Conservation (phyloP, 2,797 vertebrate species). For the Alauda arvensis region DNA sequence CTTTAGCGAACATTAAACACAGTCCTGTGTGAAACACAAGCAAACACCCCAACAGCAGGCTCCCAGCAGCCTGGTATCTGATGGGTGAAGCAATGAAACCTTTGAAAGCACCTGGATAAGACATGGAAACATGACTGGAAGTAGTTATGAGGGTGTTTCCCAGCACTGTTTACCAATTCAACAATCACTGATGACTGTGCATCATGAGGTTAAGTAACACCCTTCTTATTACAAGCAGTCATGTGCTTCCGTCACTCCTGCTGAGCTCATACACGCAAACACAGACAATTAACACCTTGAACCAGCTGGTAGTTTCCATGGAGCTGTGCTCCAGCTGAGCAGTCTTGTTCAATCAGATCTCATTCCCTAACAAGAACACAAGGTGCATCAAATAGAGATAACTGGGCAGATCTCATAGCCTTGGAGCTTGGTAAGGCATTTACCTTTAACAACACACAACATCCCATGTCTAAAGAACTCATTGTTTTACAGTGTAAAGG, state of each 20-base stretch:
- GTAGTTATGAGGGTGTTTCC: neutral
- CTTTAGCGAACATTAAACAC: fast-evolving
- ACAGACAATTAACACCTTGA: neutral
- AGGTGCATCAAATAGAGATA: neutral
- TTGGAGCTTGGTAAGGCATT: neutral
- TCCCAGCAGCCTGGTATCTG: neutral
- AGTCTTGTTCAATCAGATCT: slow-evolving; percentile 1
- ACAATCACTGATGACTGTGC: neutral
- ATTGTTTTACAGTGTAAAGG: neutral
- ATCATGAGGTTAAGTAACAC: neutral
- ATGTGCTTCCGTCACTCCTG: neutral
- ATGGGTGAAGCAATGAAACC: neutral
- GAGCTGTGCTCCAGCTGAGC: neutral
- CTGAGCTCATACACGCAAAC: fast-evolving
- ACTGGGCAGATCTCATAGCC: neutral
- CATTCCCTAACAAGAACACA: neutral
- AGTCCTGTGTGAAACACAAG: neutral
- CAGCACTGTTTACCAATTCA: neutral
- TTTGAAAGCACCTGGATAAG: neutral
- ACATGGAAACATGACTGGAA: neutral
- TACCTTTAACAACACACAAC: fast-evolving
- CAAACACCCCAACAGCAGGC: neutral
- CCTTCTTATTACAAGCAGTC: neutral
- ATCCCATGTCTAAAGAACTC: neutral
- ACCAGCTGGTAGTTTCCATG: neutral